Evolutionary conservation across 2,888 invertebrate genomes (phyloP).

Genomic region (Elmis aenea): DNA sequence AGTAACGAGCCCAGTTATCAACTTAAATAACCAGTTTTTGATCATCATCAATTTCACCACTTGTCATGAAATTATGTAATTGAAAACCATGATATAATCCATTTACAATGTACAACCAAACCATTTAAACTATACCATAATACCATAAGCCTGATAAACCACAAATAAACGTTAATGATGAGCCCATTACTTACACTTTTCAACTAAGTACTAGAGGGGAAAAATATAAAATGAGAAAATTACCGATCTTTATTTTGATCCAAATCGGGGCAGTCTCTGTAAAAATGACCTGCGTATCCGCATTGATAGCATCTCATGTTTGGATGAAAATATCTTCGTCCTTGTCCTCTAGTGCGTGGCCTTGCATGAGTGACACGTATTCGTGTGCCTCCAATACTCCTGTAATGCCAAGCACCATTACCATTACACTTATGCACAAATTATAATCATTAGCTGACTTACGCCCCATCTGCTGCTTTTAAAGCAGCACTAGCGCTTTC

Average conservation of each 20-base stretch:
- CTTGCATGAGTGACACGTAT: slow-evolving; percentile 53
- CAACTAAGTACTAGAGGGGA: background rate
- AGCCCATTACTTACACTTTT: slow-evolving; percentile 12
- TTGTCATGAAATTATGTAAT: slow-evolving; percentile 30
- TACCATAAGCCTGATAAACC: slow-evolving; percentile 50
- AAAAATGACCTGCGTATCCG: slow-evolving; percentile 55
- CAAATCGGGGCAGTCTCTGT: slow-evolving; percentile 51
- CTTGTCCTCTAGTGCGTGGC: slow-evolving; percentile 48
- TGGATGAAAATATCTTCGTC: slow-evolving; percentile 50
- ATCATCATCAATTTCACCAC: slow-evolving; percentile 30
- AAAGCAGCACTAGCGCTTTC: slow-evolving; percentile 50
- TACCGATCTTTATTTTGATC: slow-evolving; percentile 41
- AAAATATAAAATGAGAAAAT: slow-evolving; percentile 19
- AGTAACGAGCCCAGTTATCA: slow-evolving; percentile 19
- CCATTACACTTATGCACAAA: background rate
- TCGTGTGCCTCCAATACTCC: slow-evolving; percentile 49
- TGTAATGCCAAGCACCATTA: slow-evolving; percentile 25
- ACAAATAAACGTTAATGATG: slow-evolving; percentile 42
- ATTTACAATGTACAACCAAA: slow-evolving; percentile 46
- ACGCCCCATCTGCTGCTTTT: slow-evolving; percentile 49
- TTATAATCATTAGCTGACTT: slow-evolving; percentile 31
- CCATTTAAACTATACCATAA: slow-evolving; percentile 44
- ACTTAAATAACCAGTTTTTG: slow-evolving; percentile 18
- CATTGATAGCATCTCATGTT: slow-evolving; percentile 56
- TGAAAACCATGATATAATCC: slow-evolving; percentile 41